These are phyloP conservation scores for Drosophila parabipectinata DNA, from an alignment of 1,140 invertebrate genomes.

Conservation along the genomic window DNA sequence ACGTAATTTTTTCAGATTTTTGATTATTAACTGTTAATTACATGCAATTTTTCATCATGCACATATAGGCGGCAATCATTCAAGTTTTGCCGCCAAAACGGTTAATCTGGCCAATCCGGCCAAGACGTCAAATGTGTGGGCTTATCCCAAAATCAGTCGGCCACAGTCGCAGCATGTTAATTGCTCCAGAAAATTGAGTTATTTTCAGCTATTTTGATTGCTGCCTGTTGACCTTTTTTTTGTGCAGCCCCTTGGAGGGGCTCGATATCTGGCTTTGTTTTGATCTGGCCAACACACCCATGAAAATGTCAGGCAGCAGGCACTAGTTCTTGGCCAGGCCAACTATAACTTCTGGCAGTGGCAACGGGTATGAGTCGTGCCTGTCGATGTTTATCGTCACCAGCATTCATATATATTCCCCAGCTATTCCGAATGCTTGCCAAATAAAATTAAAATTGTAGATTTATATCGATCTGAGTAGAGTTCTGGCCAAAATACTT, in stretches of 20 bases:
- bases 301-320: slow-evolving; percentile 54
- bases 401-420: slow-evolving; percentile 52
- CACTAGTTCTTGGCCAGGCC: slow-evolving; percentile 40
- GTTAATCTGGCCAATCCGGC: neutral
- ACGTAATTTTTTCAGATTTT: slow-evolving; percentile 61
- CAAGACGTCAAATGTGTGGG: slow-evolving; percentile 49
- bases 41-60: slow-evolving; percentile 58
- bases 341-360: slow-evolving; percentile 59
- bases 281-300: slow-evolving; percentile 59
- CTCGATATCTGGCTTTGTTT: slow-evolving; percentile 16
- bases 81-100: slow-evolving; percentile 60
- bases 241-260: neutral
- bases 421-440: slow-evolving; percentile 31
- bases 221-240: slow-evolving; percentile 77
- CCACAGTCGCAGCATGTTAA: slow-evolving; percentile 67
- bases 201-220: slow-evolving; percentile 79
- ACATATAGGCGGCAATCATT: slow-evolving; percentile 30
- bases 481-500: slow-evolving; percentile 43
- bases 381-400: slow-evolving; percentile 69
- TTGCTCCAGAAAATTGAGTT: slow-evolving; percentile 81
- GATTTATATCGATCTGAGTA: slow-evolving; percentile 69
- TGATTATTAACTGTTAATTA: slow-evolving; percentile 76
- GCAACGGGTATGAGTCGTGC: slow-evolving; percentile 59
- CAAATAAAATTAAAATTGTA: slow-evolving; percentile 79
- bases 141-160: slow-evolving; percentile 41